These are phyloP conservation scores for Thereva nobilitata DNA, from an alignment of 2,888 invertebrate species.

Conservation along the genomic window DNA sequence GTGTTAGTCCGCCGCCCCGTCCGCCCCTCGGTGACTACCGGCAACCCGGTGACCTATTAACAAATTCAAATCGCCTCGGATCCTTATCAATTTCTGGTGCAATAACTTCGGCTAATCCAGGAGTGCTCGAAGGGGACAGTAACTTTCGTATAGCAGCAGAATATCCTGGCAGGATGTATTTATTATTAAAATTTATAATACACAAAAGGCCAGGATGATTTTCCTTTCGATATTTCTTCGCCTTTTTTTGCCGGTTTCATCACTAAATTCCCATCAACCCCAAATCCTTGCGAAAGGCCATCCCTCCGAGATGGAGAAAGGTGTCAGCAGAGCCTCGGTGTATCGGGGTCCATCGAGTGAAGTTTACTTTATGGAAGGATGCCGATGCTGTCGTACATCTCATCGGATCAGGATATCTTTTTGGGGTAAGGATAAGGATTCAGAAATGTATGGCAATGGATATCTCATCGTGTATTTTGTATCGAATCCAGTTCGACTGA, in stretches of 20 bases:
- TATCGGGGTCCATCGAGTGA: conserved; percentile 25
- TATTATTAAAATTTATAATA: conserved; percentile 42
- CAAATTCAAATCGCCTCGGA: conserved; percentile 1
- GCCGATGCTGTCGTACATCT: conserved; percentile 31
- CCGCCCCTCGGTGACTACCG: not conserved
- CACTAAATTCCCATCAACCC: conserved; percentile 38
- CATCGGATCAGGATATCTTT: conserved; percentile 34
- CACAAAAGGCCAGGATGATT: conserved; percentile 39
- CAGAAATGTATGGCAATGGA: conserved; percentile 21
- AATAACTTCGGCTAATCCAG: conserved; percentile 20
- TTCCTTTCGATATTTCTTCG: conserved; percentile 35
- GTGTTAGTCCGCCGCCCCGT: no score
- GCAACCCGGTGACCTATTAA: conserved; percentile 8
- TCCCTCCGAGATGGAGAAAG: conserved; percentile 11
- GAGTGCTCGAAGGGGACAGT: not conserved
- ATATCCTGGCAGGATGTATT: conserved; percentile 22
- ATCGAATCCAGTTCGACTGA: conserved; percentile 26
- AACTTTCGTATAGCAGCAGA: not conserved
- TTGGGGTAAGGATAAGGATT: conserved; percentile 20
- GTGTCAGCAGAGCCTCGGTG: conserved; percentile 21
- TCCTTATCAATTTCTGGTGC: not conserved
- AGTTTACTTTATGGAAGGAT: conserved; percentile 29
- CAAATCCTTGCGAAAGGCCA: conserved; percentile 27
- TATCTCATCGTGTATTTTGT: conserved; percentile 24
- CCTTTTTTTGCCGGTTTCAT: conserved; percentile 30